These are phyloP conservation scores for Omphaloscelis lunosa DNA, from an alignment of 2,888 invertebrate genomes.

Conservation along the genomic window DNA sequence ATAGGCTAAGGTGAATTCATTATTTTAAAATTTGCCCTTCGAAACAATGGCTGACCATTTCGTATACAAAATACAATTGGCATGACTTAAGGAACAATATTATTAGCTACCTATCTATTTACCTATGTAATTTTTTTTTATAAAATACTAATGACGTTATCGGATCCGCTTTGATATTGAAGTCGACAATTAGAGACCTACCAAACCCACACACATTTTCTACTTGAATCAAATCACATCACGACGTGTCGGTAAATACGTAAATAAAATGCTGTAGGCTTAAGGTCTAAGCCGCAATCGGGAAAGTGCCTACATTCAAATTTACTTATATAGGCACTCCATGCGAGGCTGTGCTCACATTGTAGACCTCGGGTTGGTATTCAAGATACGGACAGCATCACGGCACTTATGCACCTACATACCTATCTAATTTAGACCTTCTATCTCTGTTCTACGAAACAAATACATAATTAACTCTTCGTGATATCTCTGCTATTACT, in stretches of 20 bases:
- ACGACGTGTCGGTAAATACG: conserved; percentile 25
- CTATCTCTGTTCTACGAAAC: background rate
- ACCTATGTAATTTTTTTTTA: background rate
- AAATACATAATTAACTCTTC: background rate
- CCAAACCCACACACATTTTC: conserved; percentile 8
- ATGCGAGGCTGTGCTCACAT: conserved; percentile 27
- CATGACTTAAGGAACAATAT: background rate
- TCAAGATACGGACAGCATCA: too few relatives aligned
- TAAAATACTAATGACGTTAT: too few relatives aligned
- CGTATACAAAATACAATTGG: background rate
- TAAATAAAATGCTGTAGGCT: conserved; percentile 48
- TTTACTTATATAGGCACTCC: conserved; percentile 36
- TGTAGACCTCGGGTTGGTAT: background rate
- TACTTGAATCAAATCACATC: conserved; percentile 38
- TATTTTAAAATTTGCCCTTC: background rate
- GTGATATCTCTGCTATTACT: background rate
- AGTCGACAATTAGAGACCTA: background rate
- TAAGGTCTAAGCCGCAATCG: conserved; percentile 47
- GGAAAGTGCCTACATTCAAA: conserved; percentile 44
- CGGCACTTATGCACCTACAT: too few relatives aligned
- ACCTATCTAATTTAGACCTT: background rate
- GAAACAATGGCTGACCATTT: background rate
- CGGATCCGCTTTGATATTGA: background rate
- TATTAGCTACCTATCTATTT: background rate
- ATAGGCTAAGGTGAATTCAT: background rate